Percentiles rank a stretch among this genome's conserved stretches.
Evolutionary conservation across 2,888 invertebrate species (phyloP).

Genomic region (Mythimna pallens): DNA sequence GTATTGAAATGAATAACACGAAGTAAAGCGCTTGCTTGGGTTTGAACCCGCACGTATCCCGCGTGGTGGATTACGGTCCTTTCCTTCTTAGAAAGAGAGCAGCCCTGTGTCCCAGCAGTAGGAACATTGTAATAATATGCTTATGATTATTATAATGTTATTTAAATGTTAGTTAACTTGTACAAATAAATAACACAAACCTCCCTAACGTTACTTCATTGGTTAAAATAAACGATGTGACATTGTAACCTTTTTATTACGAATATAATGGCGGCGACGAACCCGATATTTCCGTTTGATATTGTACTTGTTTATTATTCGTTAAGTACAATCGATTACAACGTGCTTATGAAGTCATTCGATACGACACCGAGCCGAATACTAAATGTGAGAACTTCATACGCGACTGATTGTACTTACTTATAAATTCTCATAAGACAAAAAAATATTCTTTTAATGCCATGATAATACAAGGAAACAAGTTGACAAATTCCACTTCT

Average conservation of each 20-base stretch:
- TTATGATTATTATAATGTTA: slow-evolving; percentile 12
- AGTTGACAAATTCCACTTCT: slow-evolving; percentile 43
- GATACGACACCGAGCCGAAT: slow-evolving; percentile 40
- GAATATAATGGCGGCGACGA: slow-evolving; percentile 82
- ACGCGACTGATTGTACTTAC: slow-evolving; percentile 49
- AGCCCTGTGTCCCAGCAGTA: too few relatives aligned
- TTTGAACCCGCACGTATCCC: too few relatives aligned
- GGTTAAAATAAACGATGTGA: slow-evolving; percentile 67
- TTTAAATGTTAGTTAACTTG: background rate
- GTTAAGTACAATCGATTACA: slow-evolving; percentile 75
- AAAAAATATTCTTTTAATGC: slow-evolving; percentile 32
- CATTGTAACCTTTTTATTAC: slow-evolving; percentile 83
- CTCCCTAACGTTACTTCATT: slow-evolving; percentile 35
- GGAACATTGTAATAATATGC: too few relatives aligned
- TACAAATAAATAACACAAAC: slow-evolving; percentile 15
- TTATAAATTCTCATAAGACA: slow-evolving; percentile 51
- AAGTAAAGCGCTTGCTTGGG: too few relatives aligned
- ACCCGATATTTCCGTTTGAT: slow-evolving; percentile 87
- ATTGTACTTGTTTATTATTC: slow-evolving; percentile 80
- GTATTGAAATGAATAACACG: too few relatives aligned
- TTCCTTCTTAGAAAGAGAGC: too few relatives aligned
- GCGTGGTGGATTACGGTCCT: too few relatives aligned
- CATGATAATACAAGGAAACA: slow-evolving; percentile 55
- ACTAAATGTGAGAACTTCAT: slow-evolving; percentile 55
- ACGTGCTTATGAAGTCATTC: slow-evolving; percentile 64